Evolutionary conservation across 2,113 vertebrate genomes (phyloP), one percentile per base, ranked within the genome.

Genomic region (Terrapene triunguis): DNA sequence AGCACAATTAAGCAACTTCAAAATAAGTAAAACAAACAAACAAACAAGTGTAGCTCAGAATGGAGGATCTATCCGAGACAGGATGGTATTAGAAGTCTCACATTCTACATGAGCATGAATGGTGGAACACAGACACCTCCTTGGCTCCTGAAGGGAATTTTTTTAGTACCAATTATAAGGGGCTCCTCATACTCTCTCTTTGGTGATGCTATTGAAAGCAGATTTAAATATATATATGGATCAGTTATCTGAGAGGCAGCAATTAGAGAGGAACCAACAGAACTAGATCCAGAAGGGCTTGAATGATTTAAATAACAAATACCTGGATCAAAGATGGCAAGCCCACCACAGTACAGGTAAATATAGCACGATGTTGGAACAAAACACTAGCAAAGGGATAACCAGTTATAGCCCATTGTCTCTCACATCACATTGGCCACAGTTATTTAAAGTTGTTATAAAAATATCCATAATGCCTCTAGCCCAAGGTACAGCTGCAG

Each of bases 171-270:
- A 88, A 90, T 97, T 97, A 96, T 93, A 97, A 82, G 83, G 55
- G 57, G 91, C 93, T 87, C 62, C 32, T 93, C 42, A 47, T 22
- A 78, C 74, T 8, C 94, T 97, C 94, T 95, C 96, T 96, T 94
- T 96, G 87, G 91, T 94, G 92, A 93, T 94, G 94, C 79, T 95
- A 95, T 92, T 95, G 96, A 94, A 97, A 96, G 85, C 87, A 97
- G 53, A 94, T 96, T 96, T 96, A 94, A 88, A 59, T 11, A 76
- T 81, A 78, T 92, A 47, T 48, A 94, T 93, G 94, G 85, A 94
- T 94, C 95, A 89, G 72, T 89, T 81, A 94, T 93, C 85, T 97
- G 93, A 97, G 84, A 98, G 65, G 88, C 85, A 97, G 89, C 6
- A 96, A 96, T 62, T 80, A 92, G 57, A 81, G 81, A 92, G 53